A percentile compares a stretch with the other conserved stretches of the same genome.
These are phyloP conservation scores for Calephelis nemesis DNA, from an alignment of 1,140 invertebrate genomes.

Conservation along the genomic window DNA sequence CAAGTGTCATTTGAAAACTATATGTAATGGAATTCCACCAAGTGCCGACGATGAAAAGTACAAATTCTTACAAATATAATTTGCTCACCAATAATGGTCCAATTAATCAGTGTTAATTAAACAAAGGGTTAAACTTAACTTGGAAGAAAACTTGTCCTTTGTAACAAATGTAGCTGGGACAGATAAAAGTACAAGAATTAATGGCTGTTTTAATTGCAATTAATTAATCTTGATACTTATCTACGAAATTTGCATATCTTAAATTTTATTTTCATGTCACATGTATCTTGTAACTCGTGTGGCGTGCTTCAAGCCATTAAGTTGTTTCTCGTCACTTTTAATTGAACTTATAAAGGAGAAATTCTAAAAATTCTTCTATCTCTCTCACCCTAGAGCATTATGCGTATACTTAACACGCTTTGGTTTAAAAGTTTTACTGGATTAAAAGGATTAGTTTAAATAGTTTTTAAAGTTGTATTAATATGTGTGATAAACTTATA, in stretches of 20 bases:
- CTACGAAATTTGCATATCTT: slow-evolving; percentile 10
- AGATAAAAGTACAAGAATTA: slow-evolving; percentile 1
- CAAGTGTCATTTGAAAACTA: no score
- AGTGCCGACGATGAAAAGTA: no score
- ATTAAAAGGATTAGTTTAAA: no score
- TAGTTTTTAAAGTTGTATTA: no score
- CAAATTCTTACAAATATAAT: no score
- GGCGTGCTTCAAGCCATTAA: neutral
- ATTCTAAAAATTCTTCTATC: neutral
- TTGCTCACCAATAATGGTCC: no score
- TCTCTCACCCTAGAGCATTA: no score
- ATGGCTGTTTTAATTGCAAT: slow-evolving; percentile 12
- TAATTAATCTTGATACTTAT: slow-evolving; percentile 34
- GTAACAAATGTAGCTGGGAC: neutral
- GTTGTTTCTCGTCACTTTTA: slow-evolving; percentile 4
- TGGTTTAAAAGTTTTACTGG: no score
- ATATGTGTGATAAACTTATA: no score
- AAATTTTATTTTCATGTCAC: slow-evolving; percentile 13
- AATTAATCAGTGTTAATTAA: neutral
- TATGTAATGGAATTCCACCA: no score
- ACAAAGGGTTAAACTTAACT: neutral
- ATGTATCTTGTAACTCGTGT: neutral
- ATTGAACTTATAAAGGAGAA: slow-evolving; percentile 5
- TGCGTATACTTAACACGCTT: no score
- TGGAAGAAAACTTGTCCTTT: neutral